Base-by-base conservation (phyloP, 2,113 vertebrate species). In the Gulo gulo region DNA sequence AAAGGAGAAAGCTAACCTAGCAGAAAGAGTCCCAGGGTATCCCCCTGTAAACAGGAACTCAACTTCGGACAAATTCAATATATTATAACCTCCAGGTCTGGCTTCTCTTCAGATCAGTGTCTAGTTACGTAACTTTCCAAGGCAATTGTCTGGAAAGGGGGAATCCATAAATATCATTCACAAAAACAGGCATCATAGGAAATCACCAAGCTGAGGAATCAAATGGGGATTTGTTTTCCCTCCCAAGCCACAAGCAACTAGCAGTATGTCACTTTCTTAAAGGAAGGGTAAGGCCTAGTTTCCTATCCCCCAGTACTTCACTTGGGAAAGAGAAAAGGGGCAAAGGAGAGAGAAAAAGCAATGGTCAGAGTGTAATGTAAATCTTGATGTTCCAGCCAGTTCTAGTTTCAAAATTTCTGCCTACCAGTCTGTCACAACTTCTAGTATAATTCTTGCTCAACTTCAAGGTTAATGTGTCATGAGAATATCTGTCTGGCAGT, bases 1-100 rank as follows among this genome's bases (percentile, higher is more conserved):
- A 95, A 97, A 97, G 74, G 79, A 97, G 89, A 97, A 94, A 95
- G 74, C 50, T 81, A 96, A 90, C 50, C 74, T 87, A 96, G 83
- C 45, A 95, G 83, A 95, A 94, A 83, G 57, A 9, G 50, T 78
- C 83, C 73, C 52, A 65, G 61, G 45, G 55, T 65, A 50, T 92
- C 50, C 9, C 95, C 71, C 76, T 91, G 34, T 88, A 80, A 95
- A 93, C 20, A 95, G 7, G 14, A 92, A 88, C 34, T 94, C 84
- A 73, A 87, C 74, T 95, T 92, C 82, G 71, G 69, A 96, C 74
- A 95, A 81, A 95, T 95, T 92, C 67, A 93, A 90, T 36, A 81
- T 76, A 95, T 73, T 39, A 34, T 65, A 97, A 94, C 74, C 52
- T 95, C 94, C 42, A 74, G 36, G 23, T 24, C 39, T 97, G 52